Evolutionary conservation across 2,888 invertebrate species (phyloP).

Genomic region (Brenthis daphne): DNA sequence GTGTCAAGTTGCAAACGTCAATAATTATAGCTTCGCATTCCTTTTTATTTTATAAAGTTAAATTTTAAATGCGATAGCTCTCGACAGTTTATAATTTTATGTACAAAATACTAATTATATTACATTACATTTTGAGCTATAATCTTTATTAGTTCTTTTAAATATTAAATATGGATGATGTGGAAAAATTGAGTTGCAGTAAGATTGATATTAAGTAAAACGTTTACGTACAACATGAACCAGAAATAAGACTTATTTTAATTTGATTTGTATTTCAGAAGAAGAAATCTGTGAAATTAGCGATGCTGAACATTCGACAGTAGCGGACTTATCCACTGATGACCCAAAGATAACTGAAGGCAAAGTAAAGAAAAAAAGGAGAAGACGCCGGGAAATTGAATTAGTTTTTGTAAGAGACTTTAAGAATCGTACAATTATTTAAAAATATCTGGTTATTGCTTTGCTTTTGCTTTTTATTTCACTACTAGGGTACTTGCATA

Average conservation of each 20-base stretch:
- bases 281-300: constrained; percentile 73
- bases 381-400: constrained; percentile 73
- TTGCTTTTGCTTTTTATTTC: too few relatives aligned
- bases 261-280: constrained; percentile 45
- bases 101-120: not conserved
- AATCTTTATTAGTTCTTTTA: constrained; percentile 2
- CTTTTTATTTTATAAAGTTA: not conserved
- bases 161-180: constrained; percentile 57
- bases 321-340: constrained; percentile 48
- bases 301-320: constrained; percentile 71
- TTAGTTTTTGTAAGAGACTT: constrained; percentile 55
- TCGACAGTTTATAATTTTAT: too few relatives aligned
- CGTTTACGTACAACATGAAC: not conserved
- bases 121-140: not conserved
- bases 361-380: constrained; percentile 68
- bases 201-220: constrained; percentile 44
- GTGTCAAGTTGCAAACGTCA: constrained; percentile 11
- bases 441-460: not conserved
- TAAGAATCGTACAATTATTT: not conserved
- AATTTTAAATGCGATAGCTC: not conserved
- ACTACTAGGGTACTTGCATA: too few relatives aligned
- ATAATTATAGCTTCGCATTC: constrained; percentile 12
- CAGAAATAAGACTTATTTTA: constrained; percentile 9
- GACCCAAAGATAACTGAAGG: constrained; percentile 65
- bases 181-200: constrained; percentile 76